Percentiles rank a stretch among this genome's conserved stretches.
phyloP scores from a whole-genome alignment of 2,888 invertebrate species.

The Acrobasis repandana region DNA sequence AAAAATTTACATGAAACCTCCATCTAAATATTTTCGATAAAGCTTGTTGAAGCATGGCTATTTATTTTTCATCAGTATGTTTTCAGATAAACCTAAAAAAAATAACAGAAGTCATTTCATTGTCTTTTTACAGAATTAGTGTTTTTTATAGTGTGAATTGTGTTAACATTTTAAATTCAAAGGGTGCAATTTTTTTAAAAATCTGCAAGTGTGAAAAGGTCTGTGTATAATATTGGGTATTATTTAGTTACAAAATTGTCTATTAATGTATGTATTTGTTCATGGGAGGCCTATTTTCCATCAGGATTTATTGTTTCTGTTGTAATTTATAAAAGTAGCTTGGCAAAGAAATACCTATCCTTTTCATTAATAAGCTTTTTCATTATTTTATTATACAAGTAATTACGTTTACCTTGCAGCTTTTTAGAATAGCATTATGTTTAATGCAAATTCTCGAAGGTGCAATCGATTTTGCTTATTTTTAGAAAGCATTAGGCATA shows the following conservation, averaged over 20 bases:
- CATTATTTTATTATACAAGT: not conserved
- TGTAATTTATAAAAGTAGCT: not conserved
- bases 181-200: constrained; percentile 19
- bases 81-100: not conserved
- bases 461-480: not conserved
- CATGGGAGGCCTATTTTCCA: not conserved
- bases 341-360: not conserved
- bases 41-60: no score
- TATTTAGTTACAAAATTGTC: not conserved
- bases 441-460: constrained; percentile 37
- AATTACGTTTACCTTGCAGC: not conserved
- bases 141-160: not conserved
- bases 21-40: no score
- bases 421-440: constrained; percentile 16
- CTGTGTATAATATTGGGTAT: not conserved
- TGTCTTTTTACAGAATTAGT: not conserved
- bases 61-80: no score
- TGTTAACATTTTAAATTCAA: constrained; percentile 13
- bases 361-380: not conserved
- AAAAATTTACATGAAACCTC: no score
- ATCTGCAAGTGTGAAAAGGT: not conserved
- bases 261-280: not conserved
- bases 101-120: not conserved
- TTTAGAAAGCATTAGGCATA: not conserved
- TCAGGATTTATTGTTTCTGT: not conserved